Evolutionary conservation across 2,797 vertebrate species (phyloP), one percentile per base, ranked within the genome.

Genomic region (Melanogrammus aeglefinus): DNA sequence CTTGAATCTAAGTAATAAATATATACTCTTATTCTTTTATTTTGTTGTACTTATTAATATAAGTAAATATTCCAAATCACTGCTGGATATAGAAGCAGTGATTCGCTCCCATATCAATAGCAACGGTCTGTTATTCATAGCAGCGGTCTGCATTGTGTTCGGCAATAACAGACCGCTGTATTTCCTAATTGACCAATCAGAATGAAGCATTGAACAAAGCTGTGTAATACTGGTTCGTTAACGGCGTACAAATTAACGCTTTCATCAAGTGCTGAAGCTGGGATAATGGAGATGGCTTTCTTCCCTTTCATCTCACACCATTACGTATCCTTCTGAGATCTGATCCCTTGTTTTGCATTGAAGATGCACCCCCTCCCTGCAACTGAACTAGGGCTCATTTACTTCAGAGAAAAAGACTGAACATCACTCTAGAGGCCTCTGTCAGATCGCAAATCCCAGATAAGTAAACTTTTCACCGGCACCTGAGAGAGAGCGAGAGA

Each of bases 391-490:
- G 14, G 9, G 29, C 21, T 75, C 31, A 21, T 75, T 75, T 57
- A 57, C 21, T 57, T 47, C 44, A 63, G 10, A 63, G 44, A 14
- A 21, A 24, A 35, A 69, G 7, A 33, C 36, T 18, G 16, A 31
- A 31, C 47, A 21, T 69, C 69, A 66, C 38, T 38, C 75, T 24
- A 69, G 51, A 77, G 0, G 2, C 18, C 0, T 76, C 57, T 27
- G 74, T 78, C 47, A 78, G 8, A 71, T 31, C 63, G 1, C 4
- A 27, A 18, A 14, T 84, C 76, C 14, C 4, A 4, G 0, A 47
- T 75, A 7, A 75, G 79, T 80, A 47, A 51, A 79, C 41, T 39
- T 79, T 7, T 7, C 77, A 14, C 39, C 74, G 69, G 44, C 70
- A 79, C 18, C 18, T 6, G 51, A 57, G 51, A 57, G 18, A 51